Evolutionary conservation across 2,888 invertebrate genomes (phyloP), one percentile per base, ranked within the genome.

Genomic region (Caenorhabditis sp.): DNA sequence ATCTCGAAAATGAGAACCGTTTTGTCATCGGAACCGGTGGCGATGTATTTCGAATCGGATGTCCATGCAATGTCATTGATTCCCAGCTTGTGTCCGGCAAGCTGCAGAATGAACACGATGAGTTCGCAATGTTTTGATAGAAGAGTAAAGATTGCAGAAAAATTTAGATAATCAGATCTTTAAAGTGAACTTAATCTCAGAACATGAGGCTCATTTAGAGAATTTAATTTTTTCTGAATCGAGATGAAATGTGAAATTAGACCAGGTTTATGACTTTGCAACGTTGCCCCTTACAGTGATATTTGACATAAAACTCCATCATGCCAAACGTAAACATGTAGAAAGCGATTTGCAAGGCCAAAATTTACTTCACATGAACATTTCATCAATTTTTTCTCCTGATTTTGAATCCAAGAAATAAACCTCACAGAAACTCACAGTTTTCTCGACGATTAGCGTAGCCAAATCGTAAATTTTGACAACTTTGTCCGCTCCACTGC

Each of bases 21-120:
- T 93, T 97, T 98, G 93, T 99, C 98, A 93, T 97, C 97, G 85
- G 97, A 97, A 24, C 96, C 97, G 91, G 96, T 96, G 85, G 96
- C 96, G 88, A 98, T 94, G 73, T 98, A 94, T 88, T 96, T 94
- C 92, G 97, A 97, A 93, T 99, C 99, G 84, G 96, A 96, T 4
- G 98, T 97, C 99, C 99, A 99, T 1, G 97, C 96, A 41, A 99
- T 96, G 94, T 99, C 99, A 89, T 97, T 98, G 89, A 99, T 96
- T 84, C 99, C 99, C 93, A 98, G 94, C 93, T 98, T 98, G 93
- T 99, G 99, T 66, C 98, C 98, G 7, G 96, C 95, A 90, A 99
- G 97, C 80, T 86, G 61, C 63, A 85, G 68, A 35, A 38, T 38
- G 2, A n/a, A n/a, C n/a, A n/a, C n/a, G n/a, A n/a, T n/a, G n/a